Conservation (phyloP, 2,888 invertebrate species). For the Temnothorax ravouxi region DNA sequence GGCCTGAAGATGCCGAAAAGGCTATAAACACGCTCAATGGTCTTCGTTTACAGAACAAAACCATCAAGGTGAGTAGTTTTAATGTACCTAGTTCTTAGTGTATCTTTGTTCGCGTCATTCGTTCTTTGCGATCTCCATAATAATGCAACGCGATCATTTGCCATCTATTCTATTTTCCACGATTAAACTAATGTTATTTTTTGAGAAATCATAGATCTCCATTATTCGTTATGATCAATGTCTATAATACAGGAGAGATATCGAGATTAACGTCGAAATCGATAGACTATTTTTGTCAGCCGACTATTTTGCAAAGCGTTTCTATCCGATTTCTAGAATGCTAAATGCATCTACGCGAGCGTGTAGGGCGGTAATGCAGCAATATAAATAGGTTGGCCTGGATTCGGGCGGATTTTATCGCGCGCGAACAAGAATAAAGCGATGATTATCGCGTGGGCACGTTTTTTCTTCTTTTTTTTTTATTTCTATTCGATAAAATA, state of each 20-base stretch:
- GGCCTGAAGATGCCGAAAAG: constrained; percentile 99
- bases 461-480: constrained; percentile 20
- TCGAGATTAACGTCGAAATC: background rate
- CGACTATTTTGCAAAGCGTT: background rate
- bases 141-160: background rate
- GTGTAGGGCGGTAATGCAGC: constrained; percentile 50
- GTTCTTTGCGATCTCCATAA: background rate
- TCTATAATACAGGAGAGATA: background rate
- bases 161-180: background rate
- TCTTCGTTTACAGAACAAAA: constrained; percentile 99
- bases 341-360: constrained; percentile 45
- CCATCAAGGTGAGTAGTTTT: constrained; percentile 94
- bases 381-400: constrained; percentile 69
- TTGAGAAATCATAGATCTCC: background rate
- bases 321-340: constrained; percentile 50
- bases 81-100: background rate
- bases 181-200: background rate
- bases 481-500: constrained; percentile 3
- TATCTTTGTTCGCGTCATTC: background rate
- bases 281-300: constrained; percentile 1
- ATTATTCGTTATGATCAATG: background rate
- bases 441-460: constrained; percentile 45
- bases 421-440: constrained; percentile 51
- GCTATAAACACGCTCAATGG: constrained; percentile 99
- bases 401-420: constrained; percentile 61